A percentile compares a stretch with the other conserved stretches of the same genome.
phyloP scores from a whole-genome alignment of 2,113 vertebrate species.

The Nanger granti region DNA sequence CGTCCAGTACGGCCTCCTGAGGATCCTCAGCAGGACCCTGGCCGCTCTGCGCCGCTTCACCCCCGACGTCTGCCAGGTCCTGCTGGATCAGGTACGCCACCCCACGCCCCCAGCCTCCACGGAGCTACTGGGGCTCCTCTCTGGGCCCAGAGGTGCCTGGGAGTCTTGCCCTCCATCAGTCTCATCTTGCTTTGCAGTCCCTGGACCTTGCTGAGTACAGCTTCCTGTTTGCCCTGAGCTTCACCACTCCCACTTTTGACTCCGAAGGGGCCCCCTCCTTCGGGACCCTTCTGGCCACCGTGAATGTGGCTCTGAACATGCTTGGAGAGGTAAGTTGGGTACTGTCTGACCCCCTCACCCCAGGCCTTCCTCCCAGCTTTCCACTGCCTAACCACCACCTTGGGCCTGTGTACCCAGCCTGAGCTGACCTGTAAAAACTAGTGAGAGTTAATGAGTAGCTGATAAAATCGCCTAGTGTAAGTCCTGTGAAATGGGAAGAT shows the following conservation, averaged over 20 bases:
- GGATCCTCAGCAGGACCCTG: constrained; percentile 96
- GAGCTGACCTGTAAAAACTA: background rate
- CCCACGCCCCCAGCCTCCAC: fast-evolving
- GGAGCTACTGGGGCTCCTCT: background rate
- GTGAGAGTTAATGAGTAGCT: background rate
- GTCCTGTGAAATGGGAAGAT: background rate
- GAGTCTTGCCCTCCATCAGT: fast-evolving
- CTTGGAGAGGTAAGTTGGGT: constrained; percentile 86
- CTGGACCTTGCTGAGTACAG: constrained; percentile 95
- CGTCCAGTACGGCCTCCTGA: constrained; percentile 94
- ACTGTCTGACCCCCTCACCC: no score
- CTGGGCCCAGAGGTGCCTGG: background rate
- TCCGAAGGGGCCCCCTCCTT: constrained; percentile 96
- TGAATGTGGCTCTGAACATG: constrained; percentile 95
- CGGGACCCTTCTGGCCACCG: constrained; percentile 94
- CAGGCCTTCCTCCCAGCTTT: background rate
- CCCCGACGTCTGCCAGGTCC: constrained; percentile 96
- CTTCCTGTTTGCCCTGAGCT: constrained; percentile 92
- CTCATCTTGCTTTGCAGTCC: constrained; percentile 77
- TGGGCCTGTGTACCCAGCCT: background rate
- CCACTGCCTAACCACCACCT: background rate
- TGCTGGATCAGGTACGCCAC: constrained; percentile 89
- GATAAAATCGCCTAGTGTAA: no score
- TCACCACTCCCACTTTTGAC: constrained; percentile 95
- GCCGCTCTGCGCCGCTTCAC: constrained; percentile 95